Base-by-base conservation (phyloP, 2,797 vertebrate genomes). In the Phataginus tetradactyla region DNA sequence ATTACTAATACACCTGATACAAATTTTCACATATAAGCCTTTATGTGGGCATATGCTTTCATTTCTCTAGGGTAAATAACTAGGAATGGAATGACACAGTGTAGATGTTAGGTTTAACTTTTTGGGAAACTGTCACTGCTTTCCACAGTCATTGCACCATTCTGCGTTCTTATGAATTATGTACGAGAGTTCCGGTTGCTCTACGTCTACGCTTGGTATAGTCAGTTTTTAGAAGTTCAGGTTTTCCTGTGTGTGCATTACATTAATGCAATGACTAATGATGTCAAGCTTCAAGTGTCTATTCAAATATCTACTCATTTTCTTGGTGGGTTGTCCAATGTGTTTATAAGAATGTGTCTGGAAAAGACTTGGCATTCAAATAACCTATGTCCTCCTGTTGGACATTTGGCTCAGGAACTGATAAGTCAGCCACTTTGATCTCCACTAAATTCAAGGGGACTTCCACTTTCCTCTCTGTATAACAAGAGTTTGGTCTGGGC, bases 281-380 rank as follows among this genome's bases (percentile, higher is more conserved):
- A 57, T 7, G 4, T 20, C 14, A 81, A 79, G 13, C 4, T 21
- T 68, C 8, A 75, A 42, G 68, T 81, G 55, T n/a, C 57, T 84
- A 8, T 88, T 81, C 68, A 80, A 42, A 85, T 59, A 5, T 71
- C 51, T 53, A n/a, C 32, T 25, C 32, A 27, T 39, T 63, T 96
- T 63, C 23, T 81, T 68, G 4, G 45, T 39, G 3, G 15, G 13
- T 51, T 78, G 45, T 78, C 55, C 9, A 42, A 23, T 59, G 63
- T 78, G 7, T 71, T 74, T 96, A 91, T 86, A 42, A 91, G 39
- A 89, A 51, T 69, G 21, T 90, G 2, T 72, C 77, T 87, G 64
- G 45, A 45, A 79, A 64, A 80, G 45, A 88, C 34, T 75, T 71
- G 37, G 25, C 59, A 53, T 74, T 87, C 32, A 66, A 78, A 84